Base-by-base conservation (phyloP, 2,113 vertebrate genomes). In the Enhydra lutris region DNA sequence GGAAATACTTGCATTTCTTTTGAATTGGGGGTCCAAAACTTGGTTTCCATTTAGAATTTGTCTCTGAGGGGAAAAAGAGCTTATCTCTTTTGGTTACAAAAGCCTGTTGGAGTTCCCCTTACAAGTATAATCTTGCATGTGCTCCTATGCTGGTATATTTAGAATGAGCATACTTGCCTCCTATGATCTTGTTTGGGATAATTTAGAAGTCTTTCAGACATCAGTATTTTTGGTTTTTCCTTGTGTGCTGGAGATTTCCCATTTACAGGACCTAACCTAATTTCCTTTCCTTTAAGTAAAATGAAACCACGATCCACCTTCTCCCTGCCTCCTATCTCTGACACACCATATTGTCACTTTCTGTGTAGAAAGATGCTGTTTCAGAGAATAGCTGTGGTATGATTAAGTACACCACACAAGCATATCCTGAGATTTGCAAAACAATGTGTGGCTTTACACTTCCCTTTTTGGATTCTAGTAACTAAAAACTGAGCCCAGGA, bases 381-480 rank as follows among this genome's bases (percentile, higher is more conserved):
- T 15, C 91, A 85, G 96, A 97, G 96, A 94, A 85, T 78, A 80
- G 76, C 55, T 59, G 31, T 82, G 76, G n/a, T 82, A 39, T 89
- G 94, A 95, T 82, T 57, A 95, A 84, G 80, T 52, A 47, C 1
- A n/a, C 52, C 65, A 42, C 87, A 76, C 55, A 57, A 47, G 59
- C 73, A 42, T 89, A 90, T 83, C 83, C 67, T 97, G 95, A 95
- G 92, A 93, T 97, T 84, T 95, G 74, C 74, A 92, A 78, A 96
- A 96, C 63, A 88, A 1, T 57, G 39, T 71, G 61, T 96, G 90
- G 93, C 87, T 86, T 97, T 94, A 92, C 83, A 97, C 93, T 96
- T 96, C 93, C 89, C 88, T 93, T 96, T 96, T 97, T 89, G 96
- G 79, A 89, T 97, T 97, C 50, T 95, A 94, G 94, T 82, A 95